Conservation (phyloP, 1,140 invertebrate species). For the Drosophila mauritiana region DNA sequence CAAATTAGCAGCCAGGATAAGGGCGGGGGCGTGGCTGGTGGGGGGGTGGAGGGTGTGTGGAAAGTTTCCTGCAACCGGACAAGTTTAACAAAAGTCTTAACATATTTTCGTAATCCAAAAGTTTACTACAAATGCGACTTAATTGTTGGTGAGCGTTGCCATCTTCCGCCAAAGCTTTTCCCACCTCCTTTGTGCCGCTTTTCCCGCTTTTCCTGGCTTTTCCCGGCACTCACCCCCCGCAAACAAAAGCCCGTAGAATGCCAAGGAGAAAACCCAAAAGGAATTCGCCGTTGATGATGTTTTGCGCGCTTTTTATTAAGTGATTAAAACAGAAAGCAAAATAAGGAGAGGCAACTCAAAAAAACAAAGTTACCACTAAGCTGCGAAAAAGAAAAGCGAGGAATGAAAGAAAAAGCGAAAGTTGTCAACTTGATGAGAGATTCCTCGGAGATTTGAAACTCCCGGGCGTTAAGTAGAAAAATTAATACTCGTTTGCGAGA, state of each 20-base stretch:
- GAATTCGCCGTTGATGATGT: constrained; percentile 64
- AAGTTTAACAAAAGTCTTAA: constrained; percentile 81
- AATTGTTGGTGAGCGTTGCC: constrained; percentile 68
- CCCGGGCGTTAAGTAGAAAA: background rate
- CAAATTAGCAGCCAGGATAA: constrained; percentile 51
- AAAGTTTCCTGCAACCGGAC: constrained; percentile 65
- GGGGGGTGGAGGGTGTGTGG: background rate
- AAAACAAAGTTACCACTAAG: constrained; percentile 24
- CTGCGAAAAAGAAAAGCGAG: background rate
- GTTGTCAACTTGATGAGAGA: constrained; percentile 10
- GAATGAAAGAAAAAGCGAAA: background rate
- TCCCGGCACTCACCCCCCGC: background rate
- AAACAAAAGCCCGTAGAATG: constrained; percentile 49
- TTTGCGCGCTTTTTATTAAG: constrained; percentile 67
- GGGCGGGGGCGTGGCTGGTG: background rate
- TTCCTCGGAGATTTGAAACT: constrained; percentile 3
- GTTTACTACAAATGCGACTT: constrained; percentile 80
- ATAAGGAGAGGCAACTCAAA: constrained; percentile 27
- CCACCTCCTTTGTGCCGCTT: constrained; percentile 8
- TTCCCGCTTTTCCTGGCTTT: constrained; percentile 2
- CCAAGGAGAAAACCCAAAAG: constrained; percentile 38
- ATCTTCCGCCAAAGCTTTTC: constrained; percentile 36
- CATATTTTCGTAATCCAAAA: constrained; percentile 80
- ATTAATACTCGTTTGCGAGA: background rate
- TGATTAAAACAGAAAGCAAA: constrained; percentile 58